Conservation (phyloP, 1,140 invertebrate genomes). For the Sitodiplosis mosellana region DNA sequence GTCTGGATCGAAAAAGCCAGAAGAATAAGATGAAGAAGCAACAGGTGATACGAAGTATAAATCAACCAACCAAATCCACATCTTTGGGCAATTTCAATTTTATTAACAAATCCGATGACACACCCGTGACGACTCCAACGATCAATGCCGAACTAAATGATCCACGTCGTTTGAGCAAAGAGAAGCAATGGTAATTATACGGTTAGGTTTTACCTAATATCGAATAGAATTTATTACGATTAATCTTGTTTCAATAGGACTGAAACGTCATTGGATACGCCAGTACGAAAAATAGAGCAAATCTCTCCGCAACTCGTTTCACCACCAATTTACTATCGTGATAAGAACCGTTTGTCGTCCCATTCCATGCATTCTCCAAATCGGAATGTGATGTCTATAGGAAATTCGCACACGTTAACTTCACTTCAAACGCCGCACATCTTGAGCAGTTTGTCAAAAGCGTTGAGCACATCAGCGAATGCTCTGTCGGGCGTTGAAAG, state of each 20-base stretch:
- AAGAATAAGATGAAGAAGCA: slow-evolving; percentile 8
- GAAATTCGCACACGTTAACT: not conserved
- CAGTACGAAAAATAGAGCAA: slow-evolving; percentile 20
- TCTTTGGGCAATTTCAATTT: slow-evolving; percentile 2
- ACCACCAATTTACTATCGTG: slow-evolving; percentile 2
- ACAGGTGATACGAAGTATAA: slow-evolving; percentile 7
- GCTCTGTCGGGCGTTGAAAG: not conserved
- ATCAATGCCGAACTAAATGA: slow-evolving; percentile 8
- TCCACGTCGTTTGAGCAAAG: slow-evolving; percentile 20
- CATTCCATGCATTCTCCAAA: not conserved
- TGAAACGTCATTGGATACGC: slow-evolving; percentile 31
- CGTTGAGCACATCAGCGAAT: not conserved
- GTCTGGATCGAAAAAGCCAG: slow-evolving; percentile 35
- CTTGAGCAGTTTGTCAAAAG: not conserved
- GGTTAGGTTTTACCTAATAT: too few species aligned
- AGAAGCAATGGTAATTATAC: slow-evolving; percentile 24
- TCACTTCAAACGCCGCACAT: not conserved
- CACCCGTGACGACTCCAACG: slow-evolving; percentile 9
- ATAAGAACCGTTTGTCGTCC: not conserved
- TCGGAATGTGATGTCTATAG: not conserved
- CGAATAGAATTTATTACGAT: slow-evolving; percentile 8
- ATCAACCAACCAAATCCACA: slow-evolving; percentile 7
- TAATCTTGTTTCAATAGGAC: slow-evolving; percentile 11
- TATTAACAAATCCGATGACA: slow-evolving; percentile 1
- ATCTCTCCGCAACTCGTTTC: slow-evolving; percentile 11